phyloP scores from a whole-genome alignment of 2,113 vertebrate genomes.

The Pontoporia blainvillei region DNA sequence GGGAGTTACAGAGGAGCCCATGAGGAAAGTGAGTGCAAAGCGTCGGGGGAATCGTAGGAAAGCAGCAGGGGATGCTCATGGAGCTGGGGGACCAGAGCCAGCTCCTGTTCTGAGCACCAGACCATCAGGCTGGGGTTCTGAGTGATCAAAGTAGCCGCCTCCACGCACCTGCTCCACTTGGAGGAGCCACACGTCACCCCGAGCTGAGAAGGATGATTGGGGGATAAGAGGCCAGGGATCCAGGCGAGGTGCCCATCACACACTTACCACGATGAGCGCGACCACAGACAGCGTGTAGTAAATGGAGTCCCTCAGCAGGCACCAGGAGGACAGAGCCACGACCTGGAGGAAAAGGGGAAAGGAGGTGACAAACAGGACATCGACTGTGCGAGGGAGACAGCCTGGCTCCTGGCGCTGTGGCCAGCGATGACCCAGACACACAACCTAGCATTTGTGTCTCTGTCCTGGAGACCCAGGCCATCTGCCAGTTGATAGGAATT shows the following conservation, averaged over 20 bases:
- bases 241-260: not conserved
- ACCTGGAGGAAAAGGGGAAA: slow-evolving; percentile 79
- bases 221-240: not conserved
- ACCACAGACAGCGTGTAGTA: slow-evolving; percentile 95
- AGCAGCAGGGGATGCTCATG: not conserved
- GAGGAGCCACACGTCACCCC: not conserved
- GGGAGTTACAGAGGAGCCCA: not conserved
- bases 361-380: not conserved
- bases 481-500: too few relatives aligned
- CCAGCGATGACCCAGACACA: not conserved
- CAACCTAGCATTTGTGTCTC: not conserved
- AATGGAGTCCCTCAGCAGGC: slow-evolving; percentile 92
- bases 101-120: not conserved
- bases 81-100: not conserved
- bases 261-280: slow-evolving; percentile 94
- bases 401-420: accelerated
- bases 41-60: not conserved
- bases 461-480: too few relatives aligned
- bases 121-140: not conserved
- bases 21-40: not conserved
- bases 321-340: slow-evolving; percentile 91
- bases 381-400: accelerated
- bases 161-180: not conserved
- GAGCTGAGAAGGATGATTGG: not conserved
- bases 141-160: not conserved